Evolutionary conservation across 2,797 vertebrate genomes (phyloP), one percentile per base, ranked within the genome.

Genomic region (Leptodactylus fallax): DNA sequence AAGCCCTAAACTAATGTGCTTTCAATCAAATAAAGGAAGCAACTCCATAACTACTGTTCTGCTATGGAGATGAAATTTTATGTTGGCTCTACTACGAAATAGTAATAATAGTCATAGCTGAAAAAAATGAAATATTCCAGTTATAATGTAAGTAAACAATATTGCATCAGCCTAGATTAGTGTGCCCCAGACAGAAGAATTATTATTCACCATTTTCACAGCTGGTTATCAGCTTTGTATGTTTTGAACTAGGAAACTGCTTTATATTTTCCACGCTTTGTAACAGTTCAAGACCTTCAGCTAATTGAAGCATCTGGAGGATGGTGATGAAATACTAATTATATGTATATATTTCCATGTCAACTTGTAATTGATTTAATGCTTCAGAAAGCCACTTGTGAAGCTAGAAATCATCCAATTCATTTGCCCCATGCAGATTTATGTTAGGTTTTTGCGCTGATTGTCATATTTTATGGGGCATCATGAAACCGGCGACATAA

Each of bases 291-390:
- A 25, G 72, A 74, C 45, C 79, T 77, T 81, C 79, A 82, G 56
- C 67, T 61, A 87, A 87, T 74, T 76, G 56, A 86, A 80, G 79
- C 47, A 82, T 81, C 79, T 81, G 67, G 67, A 82, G 61, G 63
- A 87, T 82, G 47, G 53, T 49, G 56, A 87, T 82, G 69, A 87
- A 74, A 82, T 74, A 77, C 63, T 79, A 85, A 85, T 81, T 81
- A 86, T 81, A 78, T 63, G 55, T 82, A 74, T 81, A 61, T 76
- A 87, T 87, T 81, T 81, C 36, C 78, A 81, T 81, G 78, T 87
- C 53, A 63, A 45, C 77, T 21, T 72, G 27, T 81, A 71, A 72
- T 79, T 87, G 78, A 87, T 87, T 81, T 87, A 81, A 86, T 58
- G 69, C 81, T 84, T 61, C 16, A 23, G 14, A 74, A 60, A 56